These are phyloP conservation scores for Uropetala carovei DNA, from an alignment of 2,888 invertebrate species.

Conservation along the genomic window DNA sequence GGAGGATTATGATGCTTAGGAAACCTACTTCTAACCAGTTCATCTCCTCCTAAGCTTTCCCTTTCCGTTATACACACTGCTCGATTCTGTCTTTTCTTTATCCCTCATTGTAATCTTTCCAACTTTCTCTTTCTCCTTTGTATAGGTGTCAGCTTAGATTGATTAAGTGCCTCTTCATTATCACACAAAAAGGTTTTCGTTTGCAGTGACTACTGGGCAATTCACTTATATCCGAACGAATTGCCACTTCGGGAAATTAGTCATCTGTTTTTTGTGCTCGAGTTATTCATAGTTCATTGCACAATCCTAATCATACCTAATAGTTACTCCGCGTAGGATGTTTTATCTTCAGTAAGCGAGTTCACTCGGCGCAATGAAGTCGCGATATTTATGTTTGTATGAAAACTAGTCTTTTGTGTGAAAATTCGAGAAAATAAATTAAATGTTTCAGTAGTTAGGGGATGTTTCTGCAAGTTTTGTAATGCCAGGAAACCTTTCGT, in stretches of 20 bases:
- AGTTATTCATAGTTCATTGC: neutral
- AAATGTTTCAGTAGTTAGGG: no score
- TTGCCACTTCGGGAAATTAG: neutral
- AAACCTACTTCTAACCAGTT: neutral
- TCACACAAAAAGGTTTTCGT: neutral
- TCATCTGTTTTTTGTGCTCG: neutral
- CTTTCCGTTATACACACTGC: neutral
- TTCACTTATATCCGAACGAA: neutral
- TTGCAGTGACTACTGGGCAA: slow-evolving; percentile 16
- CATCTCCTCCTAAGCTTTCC: neutral
- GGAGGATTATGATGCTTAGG: neutral
- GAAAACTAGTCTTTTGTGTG: no score
- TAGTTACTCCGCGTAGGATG: no score
- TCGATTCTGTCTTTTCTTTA: neutral
- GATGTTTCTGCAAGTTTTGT: no score
- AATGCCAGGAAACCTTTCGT: no score
- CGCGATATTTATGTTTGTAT: no score
- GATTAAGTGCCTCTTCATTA: slow-evolving; percentile 36
- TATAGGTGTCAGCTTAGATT: slow-evolving; percentile 21
- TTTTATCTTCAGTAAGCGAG: no score
- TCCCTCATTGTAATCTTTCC: neutral
- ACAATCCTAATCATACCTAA: no score
- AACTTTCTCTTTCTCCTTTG: slow-evolving; percentile 14
- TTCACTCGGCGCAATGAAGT: no score
- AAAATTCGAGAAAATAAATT: no score